A percentile compares a stretch with the other conserved stretches of the same genome.
These are phyloP conservation scores for Noctua janthe DNA, from an alignment of 2,888 invertebrate genomes.

Conservation along the genomic window DNA sequence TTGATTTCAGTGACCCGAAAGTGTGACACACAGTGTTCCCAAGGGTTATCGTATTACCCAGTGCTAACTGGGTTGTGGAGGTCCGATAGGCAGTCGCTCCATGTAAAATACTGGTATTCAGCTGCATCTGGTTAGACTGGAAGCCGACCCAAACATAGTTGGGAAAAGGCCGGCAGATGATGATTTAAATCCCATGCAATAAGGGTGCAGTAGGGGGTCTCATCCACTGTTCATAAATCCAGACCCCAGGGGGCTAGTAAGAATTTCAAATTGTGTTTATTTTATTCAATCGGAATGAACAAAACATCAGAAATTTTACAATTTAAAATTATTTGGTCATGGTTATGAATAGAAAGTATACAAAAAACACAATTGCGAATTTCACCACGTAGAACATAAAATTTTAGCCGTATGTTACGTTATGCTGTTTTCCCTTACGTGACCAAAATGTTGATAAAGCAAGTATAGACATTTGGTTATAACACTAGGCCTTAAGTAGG, in stretches of 20 bases:
- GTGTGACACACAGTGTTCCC: too few relatives aligned
- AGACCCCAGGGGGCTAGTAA: neutral
- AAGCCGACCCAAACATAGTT: too few relatives aligned
- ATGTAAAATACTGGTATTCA: too few relatives aligned
- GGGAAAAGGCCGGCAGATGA: too few relatives aligned
- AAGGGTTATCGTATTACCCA: too few relatives aligned
- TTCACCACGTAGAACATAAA: constrained; percentile 43
- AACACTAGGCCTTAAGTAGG: constrained; percentile 28
- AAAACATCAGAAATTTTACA: neutral
- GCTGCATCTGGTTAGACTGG: too few relatives aligned
- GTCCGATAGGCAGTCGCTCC: too few relatives aligned
- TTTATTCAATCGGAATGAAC: neutral
- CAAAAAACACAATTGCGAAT: constrained; percentile 35
- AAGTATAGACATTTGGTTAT: constrained; percentile 36
- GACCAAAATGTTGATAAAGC: constrained; percentile 26
- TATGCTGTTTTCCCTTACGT: constrained; percentile 46
- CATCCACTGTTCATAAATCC: neutral
- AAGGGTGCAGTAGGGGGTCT: neutral
- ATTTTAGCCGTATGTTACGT: constrained; percentile 28
- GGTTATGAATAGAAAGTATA: constrained; percentile 34
- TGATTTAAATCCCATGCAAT: neutral
- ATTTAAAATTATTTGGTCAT: neutral
- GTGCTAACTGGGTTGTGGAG: too few relatives aligned
- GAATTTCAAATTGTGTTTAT: too few relatives aligned
- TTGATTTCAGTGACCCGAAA: too few relatives aligned